phyloP scores from a whole-genome alignment of 2,888 invertebrate species.

The Epistrophe eligans region DNA sequence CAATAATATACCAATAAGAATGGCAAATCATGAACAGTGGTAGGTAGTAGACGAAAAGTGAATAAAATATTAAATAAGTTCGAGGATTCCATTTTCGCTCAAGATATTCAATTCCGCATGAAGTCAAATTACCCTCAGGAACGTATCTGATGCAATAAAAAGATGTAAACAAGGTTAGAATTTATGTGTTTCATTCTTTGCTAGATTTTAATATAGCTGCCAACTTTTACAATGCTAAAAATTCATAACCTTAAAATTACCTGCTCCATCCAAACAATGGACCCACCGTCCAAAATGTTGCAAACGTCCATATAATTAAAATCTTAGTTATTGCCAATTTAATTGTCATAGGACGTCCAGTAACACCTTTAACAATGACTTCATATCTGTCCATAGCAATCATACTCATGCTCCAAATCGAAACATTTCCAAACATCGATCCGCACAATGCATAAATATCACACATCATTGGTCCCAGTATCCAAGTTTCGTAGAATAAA shows the following conservation, averaged over 20 bases:
- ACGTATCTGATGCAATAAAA: constrained; percentile 84
- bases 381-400: constrained; percentile 97
- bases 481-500: constrained; percentile 83
- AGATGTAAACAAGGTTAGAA: too few species aligned
- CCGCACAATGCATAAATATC: constrained; percentile 94
- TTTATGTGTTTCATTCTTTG: too few species aligned
- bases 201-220: too few species aligned
- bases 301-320: constrained; percentile 85
- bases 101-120: constrained; percentile 86
- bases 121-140: constrained; percentile 87
- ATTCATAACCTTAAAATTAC: constrained; percentile 65
- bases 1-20: constrained; percentile 86
- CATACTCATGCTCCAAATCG: constrained; percentile 97
- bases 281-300: constrained; percentile 85
- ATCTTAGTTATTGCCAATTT: constrained; percentile 85
- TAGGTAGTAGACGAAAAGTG: constrained; percentile 84
- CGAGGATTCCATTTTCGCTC: constrained; percentile 84
- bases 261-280: constrained; percentile 87
- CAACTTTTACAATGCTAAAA: not conserved
- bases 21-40: constrained; percentile 85
- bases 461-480: constrained; percentile 89
- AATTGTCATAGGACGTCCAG: constrained; percentile 84
- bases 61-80: constrained; percentile 85
- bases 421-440: constrained; percentile 94
- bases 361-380: constrained; percentile 93